Conservation (phyloP, 1,140 invertebrate species). For the Ganaspis sp. region DNA sequence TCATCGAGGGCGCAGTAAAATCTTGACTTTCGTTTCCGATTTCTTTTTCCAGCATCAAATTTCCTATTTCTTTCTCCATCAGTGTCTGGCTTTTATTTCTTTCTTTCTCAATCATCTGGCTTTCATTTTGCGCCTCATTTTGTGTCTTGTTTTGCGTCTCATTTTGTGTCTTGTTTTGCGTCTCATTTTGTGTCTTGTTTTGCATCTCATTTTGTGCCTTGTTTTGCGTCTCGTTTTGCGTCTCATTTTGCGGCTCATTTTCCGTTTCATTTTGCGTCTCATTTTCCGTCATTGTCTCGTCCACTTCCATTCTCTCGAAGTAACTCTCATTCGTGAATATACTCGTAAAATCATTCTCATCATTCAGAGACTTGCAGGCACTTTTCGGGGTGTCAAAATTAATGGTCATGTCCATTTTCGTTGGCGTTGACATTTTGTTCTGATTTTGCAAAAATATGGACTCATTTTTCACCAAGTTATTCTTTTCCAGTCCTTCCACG, state of each 20-base stretch:
- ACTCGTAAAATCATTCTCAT: slow-evolving; percentile 46
- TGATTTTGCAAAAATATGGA: background rate
- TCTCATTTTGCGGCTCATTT: slow-evolving; percentile 31
- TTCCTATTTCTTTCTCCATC: too few species aligned
- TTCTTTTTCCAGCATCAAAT: background rate
- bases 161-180: background rate
- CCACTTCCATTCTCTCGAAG: slow-evolving; percentile 57
- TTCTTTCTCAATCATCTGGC: background rate
- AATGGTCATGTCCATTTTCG: slow-evolving; percentile 1
- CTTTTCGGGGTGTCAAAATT: slow-evolving; percentile 35
- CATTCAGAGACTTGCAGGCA: background rate
- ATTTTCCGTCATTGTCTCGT: slow-evolving; percentile 7
- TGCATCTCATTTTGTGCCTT: too few species aligned
- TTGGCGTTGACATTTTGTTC: slow-evolving; percentile 29
- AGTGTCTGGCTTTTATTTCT: too few species aligned
- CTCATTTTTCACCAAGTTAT: background rate
- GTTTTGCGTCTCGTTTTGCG: slow-evolving; percentile 28
- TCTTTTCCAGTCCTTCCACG: background rate
- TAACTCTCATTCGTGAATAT: slow-evolving; percentile 62
- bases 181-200: slow-evolving; percentile 25
- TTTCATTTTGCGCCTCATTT: slow-evolving; percentile 30
- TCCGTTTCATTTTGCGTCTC: slow-evolving; percentile 18
- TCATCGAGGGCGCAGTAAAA: background rate
- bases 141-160: slow-evolving; percentile 14
- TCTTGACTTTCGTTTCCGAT: slow-evolving; percentile 11